Evolutionary conservation across 2,113 vertebrate species (phyloP).

Genomic region (Haliaeetus leucogaster): DNA sequence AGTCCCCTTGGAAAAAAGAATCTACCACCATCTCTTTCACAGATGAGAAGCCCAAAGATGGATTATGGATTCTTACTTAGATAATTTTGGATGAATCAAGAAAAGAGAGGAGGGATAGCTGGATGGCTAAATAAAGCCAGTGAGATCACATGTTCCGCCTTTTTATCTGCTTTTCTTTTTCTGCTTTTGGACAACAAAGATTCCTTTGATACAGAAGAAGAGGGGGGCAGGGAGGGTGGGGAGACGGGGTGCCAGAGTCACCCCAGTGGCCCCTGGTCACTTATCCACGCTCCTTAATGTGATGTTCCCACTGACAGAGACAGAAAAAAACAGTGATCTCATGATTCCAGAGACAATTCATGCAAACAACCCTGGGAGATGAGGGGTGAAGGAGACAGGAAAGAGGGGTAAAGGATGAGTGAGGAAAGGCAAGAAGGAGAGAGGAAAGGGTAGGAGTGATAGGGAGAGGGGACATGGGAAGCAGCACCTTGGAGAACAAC

Average conservation of each 20-base stretch:
- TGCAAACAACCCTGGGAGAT: conserved; percentile 7
- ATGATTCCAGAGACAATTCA: conserved; percentile 56
- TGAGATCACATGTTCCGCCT: conserved; percentile 75
- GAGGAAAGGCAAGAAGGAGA: not conserved
- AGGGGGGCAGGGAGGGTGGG: not conserved
- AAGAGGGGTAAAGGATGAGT: not conserved
- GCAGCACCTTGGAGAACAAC: not conserved
- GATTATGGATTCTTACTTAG: conserved; percentile 47
- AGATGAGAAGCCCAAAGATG: conserved; percentile 8
- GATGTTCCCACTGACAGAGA: conserved; percentile 58
- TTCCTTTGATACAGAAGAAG: conserved; percentile 61
- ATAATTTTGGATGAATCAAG: conserved; percentile 69
- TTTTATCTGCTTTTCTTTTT: conserved; percentile 71
- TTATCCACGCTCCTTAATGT: conserved; percentile 60
- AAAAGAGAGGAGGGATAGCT: conserved; percentile 39
- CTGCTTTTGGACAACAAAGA: conserved; percentile 72
- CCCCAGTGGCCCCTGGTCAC: conserved; percentile 61
- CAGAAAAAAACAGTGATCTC: conserved; percentile 60
- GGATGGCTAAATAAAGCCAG: conserved; percentile 70
- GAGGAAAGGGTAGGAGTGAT: not conserved
- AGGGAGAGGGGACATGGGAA: not conserved
- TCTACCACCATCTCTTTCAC: not conserved
- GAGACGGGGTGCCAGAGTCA: conserved; percentile 56
- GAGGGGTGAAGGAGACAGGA: conserved; percentile 6
- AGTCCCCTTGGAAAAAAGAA: not conserved